phyloP scores from a whole-genome alignment of 2,888 invertebrate species.

The Malthinus flaveolus region DNA sequence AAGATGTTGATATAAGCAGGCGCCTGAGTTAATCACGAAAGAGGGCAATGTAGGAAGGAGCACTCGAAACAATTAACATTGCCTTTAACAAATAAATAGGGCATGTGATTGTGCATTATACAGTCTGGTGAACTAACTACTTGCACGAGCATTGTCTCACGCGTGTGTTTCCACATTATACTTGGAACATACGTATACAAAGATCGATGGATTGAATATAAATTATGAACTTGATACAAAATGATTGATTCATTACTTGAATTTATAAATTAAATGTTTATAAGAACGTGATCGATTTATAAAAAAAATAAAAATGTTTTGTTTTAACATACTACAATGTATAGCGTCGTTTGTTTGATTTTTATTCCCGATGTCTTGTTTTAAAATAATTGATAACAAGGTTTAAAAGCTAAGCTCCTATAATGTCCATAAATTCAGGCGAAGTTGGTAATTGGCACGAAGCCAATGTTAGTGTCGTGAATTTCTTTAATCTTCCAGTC shows the following conservation, averaged over 20 bases:
- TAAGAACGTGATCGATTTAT: neutral
- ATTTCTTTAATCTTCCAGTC: constrained; percentile 40
- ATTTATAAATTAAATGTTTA: neutral
- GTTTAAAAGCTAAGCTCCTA: constrained; percentile 9
- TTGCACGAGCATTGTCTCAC: constrained; percentile 26
- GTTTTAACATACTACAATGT: neutral
- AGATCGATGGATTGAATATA: constrained; percentile 19
- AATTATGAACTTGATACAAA: constrained; percentile 10
- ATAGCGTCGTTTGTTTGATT: too few species aligned
- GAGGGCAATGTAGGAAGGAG: too few species aligned
- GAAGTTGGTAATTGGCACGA: constrained; percentile 44
- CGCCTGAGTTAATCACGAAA: too few species aligned
- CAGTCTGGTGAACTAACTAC: constrained; percentile 29
- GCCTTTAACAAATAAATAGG: constrained; percentile 31
- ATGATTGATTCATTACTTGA: constrained; percentile 16
- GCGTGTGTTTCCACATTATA: constrained; percentile 13
- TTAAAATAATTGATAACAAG: constrained; percentile 12
- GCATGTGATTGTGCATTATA: constrained; percentile 34
- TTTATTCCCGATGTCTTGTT: neutral
- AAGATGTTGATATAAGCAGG: too few species aligned
- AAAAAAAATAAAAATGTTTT: neutral
- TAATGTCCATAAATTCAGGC: constrained; percentile 25
- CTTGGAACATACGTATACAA: constrained; percentile 2
- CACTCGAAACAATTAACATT: neutral
- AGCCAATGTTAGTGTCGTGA: constrained; percentile 44